Evolutionary conservation across 2,888 invertebrate genomes (phyloP).

Genomic region (Drosophila anomalipes): DNA sequence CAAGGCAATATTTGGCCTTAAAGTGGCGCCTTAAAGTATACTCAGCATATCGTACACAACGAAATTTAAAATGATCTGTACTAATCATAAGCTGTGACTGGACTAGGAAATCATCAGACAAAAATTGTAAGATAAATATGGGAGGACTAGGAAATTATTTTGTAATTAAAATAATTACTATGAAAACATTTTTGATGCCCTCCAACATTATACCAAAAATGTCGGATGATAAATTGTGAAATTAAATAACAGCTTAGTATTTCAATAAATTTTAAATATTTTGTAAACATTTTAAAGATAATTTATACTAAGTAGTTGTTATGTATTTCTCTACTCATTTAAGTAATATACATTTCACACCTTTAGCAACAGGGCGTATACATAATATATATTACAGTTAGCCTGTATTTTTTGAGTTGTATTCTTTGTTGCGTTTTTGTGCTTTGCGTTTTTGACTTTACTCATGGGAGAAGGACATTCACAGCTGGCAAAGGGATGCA

Average conservation of each 20-base stretch:
- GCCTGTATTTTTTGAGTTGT: conserved; percentile 20
- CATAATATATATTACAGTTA: conserved; percentile 54
- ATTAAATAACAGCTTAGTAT: background rate
- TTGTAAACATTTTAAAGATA: background rate
- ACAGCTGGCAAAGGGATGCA: background rate
- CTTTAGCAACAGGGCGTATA: background rate
- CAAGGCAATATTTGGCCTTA: conserved; percentile 29
- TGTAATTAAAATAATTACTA: background rate
- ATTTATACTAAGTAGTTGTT: background rate
- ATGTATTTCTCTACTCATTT: background rate
- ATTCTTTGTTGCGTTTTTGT: conserved; percentile 35
- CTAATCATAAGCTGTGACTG: background rate
- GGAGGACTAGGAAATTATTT: background rate
- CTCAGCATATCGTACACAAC: conserved; percentile 30
- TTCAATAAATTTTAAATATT: background rate
- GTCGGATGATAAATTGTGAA: background rate
- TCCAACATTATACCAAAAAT: background rate
- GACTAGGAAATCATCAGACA: background rate
- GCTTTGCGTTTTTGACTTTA: conserved; percentile 34
- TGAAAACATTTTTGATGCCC: background rate
- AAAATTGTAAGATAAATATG: background rate
- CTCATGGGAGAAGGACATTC: conserved; percentile 27
- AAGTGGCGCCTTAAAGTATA: conserved; percentile 46
- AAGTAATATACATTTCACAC: background rate
- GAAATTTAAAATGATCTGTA: conserved; percentile 4